Evolutionary conservation across 2,888 invertebrate species (phyloP), one percentile per base, ranked within the genome.

Genomic region (Lasioglossum figueresi): DNA sequence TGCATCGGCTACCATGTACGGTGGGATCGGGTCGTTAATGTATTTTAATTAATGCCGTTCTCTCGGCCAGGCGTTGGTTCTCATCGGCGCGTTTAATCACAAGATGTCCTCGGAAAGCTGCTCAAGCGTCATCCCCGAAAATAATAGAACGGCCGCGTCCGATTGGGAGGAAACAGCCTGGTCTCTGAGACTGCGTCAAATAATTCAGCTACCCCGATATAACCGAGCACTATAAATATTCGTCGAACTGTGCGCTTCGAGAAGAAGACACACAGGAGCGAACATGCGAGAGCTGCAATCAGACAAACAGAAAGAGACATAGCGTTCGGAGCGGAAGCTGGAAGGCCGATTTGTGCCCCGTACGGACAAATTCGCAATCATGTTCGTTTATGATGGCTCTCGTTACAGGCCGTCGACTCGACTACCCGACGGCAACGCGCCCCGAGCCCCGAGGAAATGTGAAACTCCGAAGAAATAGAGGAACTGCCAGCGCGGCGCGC

Each of bases 371-470:
- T 56, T 40, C 27, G 6, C 31, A 73, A 83, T 48, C 5, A 48
- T 19, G 48, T 48, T 48, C 68, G 45, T 63, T 77, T 77, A 74
- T n/a, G 73, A 80, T 45, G 10, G n/a, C 5, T 45, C 43, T 72
- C 80, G 81, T 76, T 68, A 77, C 48, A 23, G n/a, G 4, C 45
- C 75, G 37, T 75, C 68, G 74, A 59, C 74, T 66, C 27, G 63
- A 59, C 68, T 70, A 43, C 27, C 43, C 23, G 52, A 37, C 68
- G n/a, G 34, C 59, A 68, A 6, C 70, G 31, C 56, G 52, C 68
- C 31, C 43, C 75, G 48, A 37, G 75, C 68, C 31, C 43, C 75
- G 63, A 37, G 75, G 16, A 52, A 83, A 48, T 63, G 75, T 34
- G 75, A 80, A 80, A 43, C 63, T 37, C 27, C 76, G 19, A 31